phyloP scores from a whole-genome alignment of 1,140 invertebrate genomes.

The Pomacea maculata region DNA sequence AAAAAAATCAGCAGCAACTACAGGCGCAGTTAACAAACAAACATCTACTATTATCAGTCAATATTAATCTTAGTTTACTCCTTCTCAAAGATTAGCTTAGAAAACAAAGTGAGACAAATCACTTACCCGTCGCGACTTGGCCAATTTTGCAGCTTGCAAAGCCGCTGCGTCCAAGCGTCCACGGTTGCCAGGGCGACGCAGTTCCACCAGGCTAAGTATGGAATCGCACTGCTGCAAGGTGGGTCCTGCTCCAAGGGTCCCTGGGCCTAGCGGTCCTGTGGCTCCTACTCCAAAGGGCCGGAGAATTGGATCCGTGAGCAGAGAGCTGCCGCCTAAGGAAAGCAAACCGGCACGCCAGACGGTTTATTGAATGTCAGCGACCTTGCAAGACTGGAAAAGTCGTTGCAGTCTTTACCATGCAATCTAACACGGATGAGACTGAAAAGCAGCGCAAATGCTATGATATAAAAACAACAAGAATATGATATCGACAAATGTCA shows the following conservation, averaged over 20 bases:
- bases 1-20: too few species aligned
- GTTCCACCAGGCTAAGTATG: conserved; percentile 37
- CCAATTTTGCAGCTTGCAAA: conserved; percentile 15
- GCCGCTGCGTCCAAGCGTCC: conserved; percentile 23
- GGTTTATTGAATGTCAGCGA: too few species aligned
- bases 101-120: conserved; percentile 7
- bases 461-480: too few species aligned
- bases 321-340: conserved; percentile 47
- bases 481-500: too few species aligned
- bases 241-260: neutral
- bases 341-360: neutral
- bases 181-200: conserved; percentile 25
- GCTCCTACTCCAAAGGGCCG: conserved; percentile 37
- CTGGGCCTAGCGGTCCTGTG: conserved; percentile 29
- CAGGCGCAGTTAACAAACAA: too few species aligned
- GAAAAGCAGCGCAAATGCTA: too few species aligned
- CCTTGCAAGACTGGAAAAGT: too few species aligned
- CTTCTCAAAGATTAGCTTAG: neutral
- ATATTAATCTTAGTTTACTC: too few species aligned
- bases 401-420: too few species aligned
- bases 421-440: too few species aligned
- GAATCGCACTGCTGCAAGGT: conserved; percentile 31
- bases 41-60: too few species aligned
- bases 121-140: conserved; percentile 33
- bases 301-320: conserved; percentile 9